Percentiles rank a stretch among this genome's conserved stretches.
Evolutionary conservation across 2,888 invertebrate species (phyloP).

Genomic region (Salpingus planirostris): DNA sequence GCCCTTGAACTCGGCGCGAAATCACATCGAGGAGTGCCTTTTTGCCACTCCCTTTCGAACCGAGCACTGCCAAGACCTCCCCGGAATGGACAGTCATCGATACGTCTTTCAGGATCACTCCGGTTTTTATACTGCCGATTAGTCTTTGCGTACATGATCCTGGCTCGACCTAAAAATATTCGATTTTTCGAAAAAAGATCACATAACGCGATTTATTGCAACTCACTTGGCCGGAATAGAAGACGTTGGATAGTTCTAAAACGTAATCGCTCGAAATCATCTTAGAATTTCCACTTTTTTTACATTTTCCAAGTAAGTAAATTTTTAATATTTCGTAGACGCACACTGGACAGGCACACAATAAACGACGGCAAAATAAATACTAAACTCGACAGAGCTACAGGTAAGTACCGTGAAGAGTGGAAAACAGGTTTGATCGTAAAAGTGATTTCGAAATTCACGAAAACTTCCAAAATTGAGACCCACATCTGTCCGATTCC

Average conservation of each 20-base stretch:
- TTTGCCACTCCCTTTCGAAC: slow-evolving; percentile 93
- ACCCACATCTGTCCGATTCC: too few species aligned
- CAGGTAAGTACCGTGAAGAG: too few species aligned
- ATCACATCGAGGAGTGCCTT: slow-evolving; percentile 90
- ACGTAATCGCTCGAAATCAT: slow-evolving; percentile 81
- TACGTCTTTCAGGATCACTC: slow-evolving; percentile 85
- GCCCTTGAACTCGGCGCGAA: slow-evolving; percentile 67
- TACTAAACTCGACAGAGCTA: too few species aligned
- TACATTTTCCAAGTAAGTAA: too few species aligned
- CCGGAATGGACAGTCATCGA: slow-evolving; percentile 86
- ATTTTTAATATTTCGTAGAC: too few species aligned
- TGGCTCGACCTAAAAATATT: slow-evolving; percentile 62
- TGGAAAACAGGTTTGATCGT: slow-evolving; percentile 8
- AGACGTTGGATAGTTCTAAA: slow-evolving; percentile 79
- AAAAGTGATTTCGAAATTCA: too few species aligned
- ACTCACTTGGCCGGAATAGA: slow-evolving; percentile 76
- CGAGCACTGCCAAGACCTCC: slow-evolving; percentile 86
- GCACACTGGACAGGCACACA: too few species aligned
- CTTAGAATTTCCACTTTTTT: too few species aligned
- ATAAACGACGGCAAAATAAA: too few species aligned
- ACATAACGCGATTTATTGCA: neutral
- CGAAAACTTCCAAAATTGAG: too few species aligned
- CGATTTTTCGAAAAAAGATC: slow-evolving; percentile 1
- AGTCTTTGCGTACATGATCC: slow-evolving; percentile 66
- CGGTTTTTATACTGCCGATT: slow-evolving; percentile 71